Evolutionary conservation across 2,113 vertebrate species (phyloP).

Genomic region (Bambusicola thoracicus): DNA sequence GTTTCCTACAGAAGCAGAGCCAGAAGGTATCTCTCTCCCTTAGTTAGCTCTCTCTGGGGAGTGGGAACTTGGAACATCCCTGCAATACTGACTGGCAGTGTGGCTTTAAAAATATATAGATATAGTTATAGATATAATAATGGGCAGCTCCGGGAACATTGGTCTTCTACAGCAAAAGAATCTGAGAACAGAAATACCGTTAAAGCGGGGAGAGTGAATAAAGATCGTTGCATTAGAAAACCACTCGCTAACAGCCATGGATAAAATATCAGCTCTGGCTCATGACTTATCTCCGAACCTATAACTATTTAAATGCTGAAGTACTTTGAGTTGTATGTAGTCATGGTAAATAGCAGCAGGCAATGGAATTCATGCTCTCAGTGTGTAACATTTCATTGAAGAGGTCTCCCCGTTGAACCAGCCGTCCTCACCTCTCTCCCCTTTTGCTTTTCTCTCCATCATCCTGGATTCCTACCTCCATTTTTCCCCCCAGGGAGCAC

Average conservation of each 20-base stretch:
- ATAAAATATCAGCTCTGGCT: constrained; percentile 4
- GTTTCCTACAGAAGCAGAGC: not conserved
- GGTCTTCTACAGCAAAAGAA: not conserved
- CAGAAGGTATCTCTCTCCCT: not conserved
- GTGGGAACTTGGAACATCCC: not conserved
- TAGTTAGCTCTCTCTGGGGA: not conserved
- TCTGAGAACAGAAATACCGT: not conserved
- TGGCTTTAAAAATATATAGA: not conserved
- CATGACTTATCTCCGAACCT: constrained; percentile 32
- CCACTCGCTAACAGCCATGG: not conserved
- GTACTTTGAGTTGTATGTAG: not conserved
- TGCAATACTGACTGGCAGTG: not conserved
- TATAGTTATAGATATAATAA: not conserved
- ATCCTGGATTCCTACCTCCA: not conserved
- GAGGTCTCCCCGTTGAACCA: not conserved
- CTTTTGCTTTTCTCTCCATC: not conserved
- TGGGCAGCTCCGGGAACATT: not conserved
- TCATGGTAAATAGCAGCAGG: constrained; percentile 10
- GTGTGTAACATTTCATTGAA: rapidly evolving
- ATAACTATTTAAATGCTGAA: constrained; percentile 14
- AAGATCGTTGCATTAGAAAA: not conserved
- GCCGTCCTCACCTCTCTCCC: not conserved
- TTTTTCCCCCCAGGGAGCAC: not conserved
- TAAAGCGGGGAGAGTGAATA: not conserved
- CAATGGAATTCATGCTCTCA: not conserved